Percentiles rank a stretch among this genome's conserved stretches.
Evolutionary conservation across 2,888 invertebrate species (phyloP).

Genomic region (Micoletzkya japonica): DNA sequence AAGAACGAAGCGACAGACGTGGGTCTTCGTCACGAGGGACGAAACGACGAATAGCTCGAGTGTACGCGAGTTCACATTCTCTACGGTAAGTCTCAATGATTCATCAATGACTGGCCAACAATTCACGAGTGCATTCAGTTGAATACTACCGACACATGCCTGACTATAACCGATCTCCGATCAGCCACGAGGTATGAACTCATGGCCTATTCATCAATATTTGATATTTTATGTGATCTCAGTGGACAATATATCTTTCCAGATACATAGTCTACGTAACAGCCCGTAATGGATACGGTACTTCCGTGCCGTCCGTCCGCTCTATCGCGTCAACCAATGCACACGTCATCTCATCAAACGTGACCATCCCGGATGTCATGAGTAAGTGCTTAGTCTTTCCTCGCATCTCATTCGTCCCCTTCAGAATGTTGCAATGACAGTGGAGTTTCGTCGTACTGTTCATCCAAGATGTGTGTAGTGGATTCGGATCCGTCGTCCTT

Average conservation of each 20-base stretch:
- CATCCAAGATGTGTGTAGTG: conserved; percentile 47
- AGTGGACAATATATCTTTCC: conserved; percentile 44
- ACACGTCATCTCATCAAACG: conserved; percentile 38
- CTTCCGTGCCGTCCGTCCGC: conserved; percentile 43
- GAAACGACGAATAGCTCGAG: conserved; percentile 44
- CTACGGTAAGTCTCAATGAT: conserved; percentile 7
- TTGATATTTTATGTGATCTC: not conserved
- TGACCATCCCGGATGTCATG: conserved; percentile 36
- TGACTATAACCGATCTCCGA: conserved; percentile 73
- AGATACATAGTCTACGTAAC: conserved; percentile 82
- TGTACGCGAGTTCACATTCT: conserved; percentile 42
- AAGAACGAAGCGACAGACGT: conserved; percentile 29
- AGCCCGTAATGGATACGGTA: conserved; percentile 77
- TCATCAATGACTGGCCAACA: no score
- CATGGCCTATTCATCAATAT: conserved; percentile 74
- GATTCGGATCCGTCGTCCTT: conserved; percentile 38
- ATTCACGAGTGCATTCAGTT: conserved; percentile 66
- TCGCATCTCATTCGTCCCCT: not conserved
- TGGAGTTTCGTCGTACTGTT: conserved; percentile 42
- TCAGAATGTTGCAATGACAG: conserved; percentile 45
- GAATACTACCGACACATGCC: conserved; percentile 73
- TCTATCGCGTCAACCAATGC: conserved; percentile 48
- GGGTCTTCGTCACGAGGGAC: conserved; percentile 47
- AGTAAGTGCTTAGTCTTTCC: conserved; percentile 31
- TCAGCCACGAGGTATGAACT: conserved; percentile 74